Evolutionary conservation across 2,888 invertebrate genomes (phyloP), one percentile per base, ranked within the genome.

Genomic region (Cheilosia impressa): DNA sequence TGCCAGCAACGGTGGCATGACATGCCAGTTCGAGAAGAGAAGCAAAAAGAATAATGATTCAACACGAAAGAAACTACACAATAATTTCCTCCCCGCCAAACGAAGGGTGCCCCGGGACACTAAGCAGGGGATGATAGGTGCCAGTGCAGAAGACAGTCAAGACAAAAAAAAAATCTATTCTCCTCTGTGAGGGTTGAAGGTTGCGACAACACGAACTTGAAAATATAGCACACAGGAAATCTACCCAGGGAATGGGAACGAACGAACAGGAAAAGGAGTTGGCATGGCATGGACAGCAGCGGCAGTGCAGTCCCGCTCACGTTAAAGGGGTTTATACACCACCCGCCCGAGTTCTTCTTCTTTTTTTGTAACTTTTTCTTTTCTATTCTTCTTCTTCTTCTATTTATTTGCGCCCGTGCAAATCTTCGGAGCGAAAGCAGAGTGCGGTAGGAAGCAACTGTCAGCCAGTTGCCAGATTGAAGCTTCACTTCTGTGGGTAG

Each of bases 121-220:
- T 76, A 55, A 57, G 57, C 53, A 76, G 72, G 76, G 72, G 69
- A 53, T 75, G 69, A 75, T 81, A 77, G 85, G 85, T 81, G 76
- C 68, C 81, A 85, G 76, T 63, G 76, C 38, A 72, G 72, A 80
- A 85, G 81, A 85, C 81, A 81, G 66, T 76, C 38, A 65, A 65
- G 78, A 73, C 68, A 55, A 62, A 24, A 24, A 63, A 69, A 77
- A 63, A 62, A 52, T 52, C 63, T 55, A 65, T 75, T 53, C 68
- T 50, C 55, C 50, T 65, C 62, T 72, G 62, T 31, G 76, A 57
- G 85, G 81, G 81, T 81, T 85, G 85, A 85, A 85, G 85, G 80
- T 85, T 85, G 85, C 81, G 81, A 81, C 77, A 85, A 55, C 66
- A 72, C 81, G 85, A 85, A 85, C 85, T 85, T 85, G 85, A 85